Conservation (phyloP, 2,888 invertebrate species). For the Andrena marginata region DNA sequence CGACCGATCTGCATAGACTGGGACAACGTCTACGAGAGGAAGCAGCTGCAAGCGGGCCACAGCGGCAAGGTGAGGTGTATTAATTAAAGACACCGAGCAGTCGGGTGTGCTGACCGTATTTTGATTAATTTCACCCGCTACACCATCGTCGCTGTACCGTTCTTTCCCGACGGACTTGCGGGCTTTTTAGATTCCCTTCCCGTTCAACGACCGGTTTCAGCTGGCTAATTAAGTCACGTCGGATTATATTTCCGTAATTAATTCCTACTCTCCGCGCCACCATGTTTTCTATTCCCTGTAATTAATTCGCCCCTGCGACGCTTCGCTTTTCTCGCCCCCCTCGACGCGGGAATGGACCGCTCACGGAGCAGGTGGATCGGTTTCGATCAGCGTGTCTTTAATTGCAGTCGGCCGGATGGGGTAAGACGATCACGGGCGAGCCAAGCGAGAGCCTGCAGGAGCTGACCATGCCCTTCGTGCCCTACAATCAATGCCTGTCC, state of each 20-base stretch:
- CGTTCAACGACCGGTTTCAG: slow-evolving; percentile 18
- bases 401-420: slow-evolving; percentile 75
- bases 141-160: background rate
- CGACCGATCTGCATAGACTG: slow-evolving; percentile 72
- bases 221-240: slow-evolving; percentile 40
- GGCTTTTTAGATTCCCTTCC: slow-evolving; percentile 14
- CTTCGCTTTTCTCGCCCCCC: background rate
- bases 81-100: slow-evolving; percentile 42
- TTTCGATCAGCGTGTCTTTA: background rate
- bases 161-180: slow-evolving; percentile 22
- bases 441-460: slow-evolving; percentile 69
- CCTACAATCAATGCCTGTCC: slow-evolving; percentile 68
- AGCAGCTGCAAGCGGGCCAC: slow-evolving; percentile 60
- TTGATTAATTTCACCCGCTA: slow-evolving; percentile 50
- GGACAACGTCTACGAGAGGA: slow-evolving; percentile 65
- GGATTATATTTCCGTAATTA: slow-evolving; percentile 51
- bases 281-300: slow-evolving; percentile 14
- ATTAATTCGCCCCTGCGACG: slow-evolving; percentile 23
- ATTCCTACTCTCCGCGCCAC: slow-evolving; percentile 24
- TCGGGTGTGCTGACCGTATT: slow-evolving; percentile 8
- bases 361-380: background rate
- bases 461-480: slow-evolving; percentile 70
- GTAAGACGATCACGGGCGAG: slow-evolving; percentile 65
- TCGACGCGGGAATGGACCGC: background rate
- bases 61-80: slow-evolving; percentile 65